phyloP scores from a whole-genome alignment of 2,113 vertebrate species.

The Ailurus styani region DNA sequence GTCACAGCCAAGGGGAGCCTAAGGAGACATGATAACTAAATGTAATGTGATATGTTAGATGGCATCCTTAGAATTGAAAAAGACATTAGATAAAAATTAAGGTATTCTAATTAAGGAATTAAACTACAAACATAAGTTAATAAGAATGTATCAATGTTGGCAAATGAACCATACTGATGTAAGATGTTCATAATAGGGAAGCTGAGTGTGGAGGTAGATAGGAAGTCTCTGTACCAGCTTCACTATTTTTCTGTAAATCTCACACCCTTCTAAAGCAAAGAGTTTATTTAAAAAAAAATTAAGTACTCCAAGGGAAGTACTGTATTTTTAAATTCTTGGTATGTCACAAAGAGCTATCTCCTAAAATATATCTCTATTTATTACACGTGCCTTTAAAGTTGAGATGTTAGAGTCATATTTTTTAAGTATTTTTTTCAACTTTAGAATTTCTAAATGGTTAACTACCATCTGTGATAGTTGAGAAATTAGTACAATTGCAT shows the following conservation, averaged over 20 bases:
- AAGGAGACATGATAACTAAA: background rate
- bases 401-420: background rate
- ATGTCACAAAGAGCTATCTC: background rate
- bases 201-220: background rate
- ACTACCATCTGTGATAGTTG: background rate
- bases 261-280: background rate
- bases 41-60: background rate
- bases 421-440: background rate
- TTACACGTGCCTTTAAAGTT: background rate
- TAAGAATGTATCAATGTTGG: background rate
- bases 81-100: background rate
- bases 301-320: background rate
- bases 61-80: background rate
- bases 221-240: background rate
- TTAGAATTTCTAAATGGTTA: background rate
- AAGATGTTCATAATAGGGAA: background rate
- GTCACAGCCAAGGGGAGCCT: background rate
- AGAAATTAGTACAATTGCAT: background rate
- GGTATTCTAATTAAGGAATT: background rate
- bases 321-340: background rate
- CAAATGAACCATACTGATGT: background rate
- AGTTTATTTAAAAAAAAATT: background rate
- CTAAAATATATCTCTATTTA: background rate
- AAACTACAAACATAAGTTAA: background rate
- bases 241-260: background rate